Evolutionary conservation across 2,797 vertebrate species (phyloP).

Genomic region (Melanotaenia maccullochi): DNA sequence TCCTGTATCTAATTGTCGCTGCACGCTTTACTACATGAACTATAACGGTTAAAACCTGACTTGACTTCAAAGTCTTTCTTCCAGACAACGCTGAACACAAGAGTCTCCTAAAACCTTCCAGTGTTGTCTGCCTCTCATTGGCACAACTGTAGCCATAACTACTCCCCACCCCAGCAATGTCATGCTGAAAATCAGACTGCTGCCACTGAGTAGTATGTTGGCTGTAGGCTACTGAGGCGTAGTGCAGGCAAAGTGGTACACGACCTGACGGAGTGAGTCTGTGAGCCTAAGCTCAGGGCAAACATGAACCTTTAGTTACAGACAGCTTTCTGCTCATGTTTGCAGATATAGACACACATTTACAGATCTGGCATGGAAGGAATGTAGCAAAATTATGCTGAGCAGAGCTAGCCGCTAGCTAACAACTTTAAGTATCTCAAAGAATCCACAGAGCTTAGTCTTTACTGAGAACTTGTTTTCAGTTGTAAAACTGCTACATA

Average conservation of each 20-base stretch:
- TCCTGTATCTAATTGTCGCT: not conserved
- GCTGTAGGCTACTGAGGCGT: slow-evolving; percentile 8
- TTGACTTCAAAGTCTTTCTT: slow-evolving; percentile 3
- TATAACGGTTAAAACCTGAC: not conserved
- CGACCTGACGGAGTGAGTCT: not conserved
- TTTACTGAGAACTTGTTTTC: no score
- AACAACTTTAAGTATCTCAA: no score
- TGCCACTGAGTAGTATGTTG: slow-evolving; percentile 3
- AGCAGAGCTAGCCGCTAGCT: no score
- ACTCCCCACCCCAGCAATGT: slow-evolving; percentile 6
- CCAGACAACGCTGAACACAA: not conserved
- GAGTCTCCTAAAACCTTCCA: not conserved
- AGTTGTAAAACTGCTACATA: no score
- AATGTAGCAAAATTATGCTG: not conserved
- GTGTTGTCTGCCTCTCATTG: slow-evolving; percentile 4
- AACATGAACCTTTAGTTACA: not conserved
- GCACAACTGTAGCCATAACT: slow-evolving; percentile 19
- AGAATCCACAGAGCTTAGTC: no score
- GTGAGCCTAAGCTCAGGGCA: slow-evolving; percentile 2
- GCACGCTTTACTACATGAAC: not conserved
- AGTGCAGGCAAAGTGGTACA: slow-evolving; percentile 1
- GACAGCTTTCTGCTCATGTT: not conserved
- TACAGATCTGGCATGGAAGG: not conserved
- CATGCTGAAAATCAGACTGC: slow-evolving; percentile 25
- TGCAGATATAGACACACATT: not conserved